Evolutionary conservation across 2,888 invertebrate genomes (phyloP).

Genomic region (Maniola hyperantus): DNA sequence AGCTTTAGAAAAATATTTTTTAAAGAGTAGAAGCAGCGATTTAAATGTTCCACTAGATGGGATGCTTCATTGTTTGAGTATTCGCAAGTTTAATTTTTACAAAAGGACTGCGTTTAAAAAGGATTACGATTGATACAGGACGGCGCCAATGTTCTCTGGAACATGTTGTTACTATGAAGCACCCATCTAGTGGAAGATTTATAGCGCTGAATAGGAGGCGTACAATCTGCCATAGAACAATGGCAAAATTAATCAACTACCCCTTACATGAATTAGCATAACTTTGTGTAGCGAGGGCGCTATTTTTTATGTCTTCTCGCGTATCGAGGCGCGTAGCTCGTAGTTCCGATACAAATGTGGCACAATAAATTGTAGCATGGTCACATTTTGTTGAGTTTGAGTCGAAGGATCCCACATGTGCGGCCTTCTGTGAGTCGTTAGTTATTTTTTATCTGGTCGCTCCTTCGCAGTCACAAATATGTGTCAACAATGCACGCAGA

Average conservation of each 20-base stretch:
- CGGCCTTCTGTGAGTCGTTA: constrained; percentile 65
- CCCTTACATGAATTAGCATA: background rate
- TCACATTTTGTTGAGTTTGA: constrained; percentile 51
- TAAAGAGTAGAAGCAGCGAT: too few species aligned
- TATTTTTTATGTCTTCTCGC: background rate
- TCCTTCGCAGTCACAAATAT: constrained; percentile 56
- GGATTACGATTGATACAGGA: too few species aligned
- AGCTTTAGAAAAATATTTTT: too few species aligned
- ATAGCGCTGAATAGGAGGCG: too few species aligned
- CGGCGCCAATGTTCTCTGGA: too few species aligned
- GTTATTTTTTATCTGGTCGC: constrained; percentile 62
- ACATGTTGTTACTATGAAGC: too few species aligned
- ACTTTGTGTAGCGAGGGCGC: background rate
- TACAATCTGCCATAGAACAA: background rate
- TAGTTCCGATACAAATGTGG: background rate
- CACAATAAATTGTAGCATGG: constrained; percentile 21
- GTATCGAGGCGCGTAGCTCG: background rate
- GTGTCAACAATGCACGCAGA: constrained; percentile 77
- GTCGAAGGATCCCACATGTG: constrained; percentile 68
- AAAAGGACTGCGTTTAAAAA: too few species aligned
- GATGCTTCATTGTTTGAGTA: too few species aligned
- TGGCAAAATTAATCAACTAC: background rate
- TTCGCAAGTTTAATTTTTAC: too few species aligned
- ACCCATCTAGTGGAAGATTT: too few species aligned
- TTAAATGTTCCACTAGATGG: too few species aligned